A percentile compares a stretch with the other conserved stretches of the same genome.
These are phyloP conservation scores for Lordiphosa mommai DNA, from an alignment of 1,140 invertebrate genomes.

Conservation along the genomic window DNA sequence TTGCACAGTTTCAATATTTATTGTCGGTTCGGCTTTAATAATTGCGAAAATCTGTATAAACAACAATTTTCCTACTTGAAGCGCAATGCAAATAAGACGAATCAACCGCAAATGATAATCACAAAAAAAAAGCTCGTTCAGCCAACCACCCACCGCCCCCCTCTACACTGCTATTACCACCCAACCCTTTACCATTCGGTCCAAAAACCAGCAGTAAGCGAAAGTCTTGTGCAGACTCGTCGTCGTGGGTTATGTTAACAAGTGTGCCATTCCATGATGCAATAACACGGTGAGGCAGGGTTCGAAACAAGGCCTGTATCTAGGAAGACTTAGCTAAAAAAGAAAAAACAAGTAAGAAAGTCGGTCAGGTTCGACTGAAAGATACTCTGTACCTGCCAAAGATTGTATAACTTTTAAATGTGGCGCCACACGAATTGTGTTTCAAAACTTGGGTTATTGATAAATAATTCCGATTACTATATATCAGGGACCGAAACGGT, in stretches of 20 bases:
- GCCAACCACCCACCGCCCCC: slow-evolving; percentile 1
- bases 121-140: slow-evolving; percentile 12
- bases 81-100: slow-evolving; percentile 29
- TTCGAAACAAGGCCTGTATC: no score
- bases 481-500: no score
- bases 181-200: slow-evolving; percentile 1
- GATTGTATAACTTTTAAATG: no score
- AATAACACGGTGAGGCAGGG: no score
- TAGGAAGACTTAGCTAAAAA: no score
- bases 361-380: no score
- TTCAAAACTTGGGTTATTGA: no score
- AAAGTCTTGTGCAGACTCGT: slow-evolving; percentile 43
- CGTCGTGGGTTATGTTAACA: slow-evolving; percentile 42
- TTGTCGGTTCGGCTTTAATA: slow-evolving; percentile 41
- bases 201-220: slow-evolving; percentile 27
- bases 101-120: slow-evolving; percentile 25
- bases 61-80: slow-evolving; percentile 27
- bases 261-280: slow-evolving; percentile 25
- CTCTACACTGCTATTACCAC: neutral
- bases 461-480: no score
- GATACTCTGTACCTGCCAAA: no score
- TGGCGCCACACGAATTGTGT: no score
- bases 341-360: no score
- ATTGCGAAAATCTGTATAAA: slow-evolving; percentile 51
- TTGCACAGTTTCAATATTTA: slow-evolving; percentile 69